Evolutionary conservation across 2,888 invertebrate species (phyloP).

Genomic region (Acleris literana): DNA sequence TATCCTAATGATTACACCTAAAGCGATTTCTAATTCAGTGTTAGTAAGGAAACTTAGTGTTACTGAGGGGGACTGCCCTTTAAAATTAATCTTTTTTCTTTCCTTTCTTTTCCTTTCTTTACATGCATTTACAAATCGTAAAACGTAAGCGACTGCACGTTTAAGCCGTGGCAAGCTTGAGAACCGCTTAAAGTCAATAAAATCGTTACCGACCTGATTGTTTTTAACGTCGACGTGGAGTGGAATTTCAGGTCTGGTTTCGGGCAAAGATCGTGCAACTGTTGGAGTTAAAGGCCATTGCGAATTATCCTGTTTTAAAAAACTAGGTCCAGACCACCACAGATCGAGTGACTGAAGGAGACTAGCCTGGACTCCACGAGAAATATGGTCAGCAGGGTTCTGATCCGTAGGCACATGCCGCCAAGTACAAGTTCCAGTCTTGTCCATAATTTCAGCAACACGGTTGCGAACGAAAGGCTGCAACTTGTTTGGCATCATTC

Average conservation of each 20-base stretch:
- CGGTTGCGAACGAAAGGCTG: too few relatives aligned
- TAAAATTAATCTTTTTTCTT: too few relatives aligned
- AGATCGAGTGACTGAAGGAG: too few relatives aligned
- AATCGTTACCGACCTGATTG: background rate
- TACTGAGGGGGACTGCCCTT: background rate
- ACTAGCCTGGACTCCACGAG: too few relatives aligned
- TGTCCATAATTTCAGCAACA: too few relatives aligned
- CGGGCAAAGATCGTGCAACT: background rate
- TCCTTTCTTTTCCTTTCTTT: background rate
- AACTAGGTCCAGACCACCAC: too few relatives aligned
- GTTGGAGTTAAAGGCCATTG: background rate
- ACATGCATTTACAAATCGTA: background rate
- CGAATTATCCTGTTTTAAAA: background rate
- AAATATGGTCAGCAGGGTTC: too few relatives aligned
- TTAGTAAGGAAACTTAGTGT: background rate
- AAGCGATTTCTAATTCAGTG: background rate
- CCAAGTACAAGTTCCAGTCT: too few relatives aligned
- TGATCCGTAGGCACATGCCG: too few relatives aligned
- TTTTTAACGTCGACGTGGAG: background rate
- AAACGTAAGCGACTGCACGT: background rate
- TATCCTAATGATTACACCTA: too few relatives aligned
- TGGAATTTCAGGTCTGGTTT: background rate
- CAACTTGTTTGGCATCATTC: too few relatives aligned
- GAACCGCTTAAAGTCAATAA: background rate
- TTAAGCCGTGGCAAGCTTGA: background rate